These are phyloP conservation scores for Procavia capensis DNA, from an alignment of 2,113 vertebrate species.

Conservation along the genomic window DNA sequence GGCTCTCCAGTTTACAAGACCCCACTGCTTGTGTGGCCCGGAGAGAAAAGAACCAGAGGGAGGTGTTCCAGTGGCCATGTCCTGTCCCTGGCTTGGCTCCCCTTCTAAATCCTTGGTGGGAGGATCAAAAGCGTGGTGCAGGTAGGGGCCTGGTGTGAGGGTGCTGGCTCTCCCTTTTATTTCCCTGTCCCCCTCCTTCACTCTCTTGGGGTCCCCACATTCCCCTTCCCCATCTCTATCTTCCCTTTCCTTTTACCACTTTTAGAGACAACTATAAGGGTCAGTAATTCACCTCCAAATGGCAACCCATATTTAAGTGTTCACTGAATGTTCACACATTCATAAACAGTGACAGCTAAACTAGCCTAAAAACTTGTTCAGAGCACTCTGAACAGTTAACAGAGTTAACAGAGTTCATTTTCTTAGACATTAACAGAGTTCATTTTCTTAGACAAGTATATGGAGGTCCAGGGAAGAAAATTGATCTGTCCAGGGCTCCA, in stretches of 20 bases:
- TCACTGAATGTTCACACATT: background rate
- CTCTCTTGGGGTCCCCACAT: background rate
- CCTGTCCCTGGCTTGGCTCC: background rate
- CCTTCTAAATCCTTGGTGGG: background rate
- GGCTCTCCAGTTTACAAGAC: background rate
- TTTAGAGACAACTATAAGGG: background rate
- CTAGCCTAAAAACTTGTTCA: background rate
- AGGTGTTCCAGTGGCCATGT: background rate
- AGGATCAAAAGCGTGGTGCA: background rate
- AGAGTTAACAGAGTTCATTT: too few species aligned
- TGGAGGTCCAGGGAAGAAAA: background rate
- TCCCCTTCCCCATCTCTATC: background rate
- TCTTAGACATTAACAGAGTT: background rate
- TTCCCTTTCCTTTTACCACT: background rate
- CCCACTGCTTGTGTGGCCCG: background rate
- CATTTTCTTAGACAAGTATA: background rate
- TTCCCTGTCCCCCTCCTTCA: too few species aligned
- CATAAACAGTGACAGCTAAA: background rate
- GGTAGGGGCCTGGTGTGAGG: background rate
- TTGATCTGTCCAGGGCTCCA: background rate
- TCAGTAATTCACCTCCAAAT: background rate
- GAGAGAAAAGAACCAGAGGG: background rate
- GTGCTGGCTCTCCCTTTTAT: background rate
- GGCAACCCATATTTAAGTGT: background rate
- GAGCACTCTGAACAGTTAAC: too few species aligned